Conservation (phyloP, 2,888 invertebrate species). For the Hypena proboscidalis region DNA sequence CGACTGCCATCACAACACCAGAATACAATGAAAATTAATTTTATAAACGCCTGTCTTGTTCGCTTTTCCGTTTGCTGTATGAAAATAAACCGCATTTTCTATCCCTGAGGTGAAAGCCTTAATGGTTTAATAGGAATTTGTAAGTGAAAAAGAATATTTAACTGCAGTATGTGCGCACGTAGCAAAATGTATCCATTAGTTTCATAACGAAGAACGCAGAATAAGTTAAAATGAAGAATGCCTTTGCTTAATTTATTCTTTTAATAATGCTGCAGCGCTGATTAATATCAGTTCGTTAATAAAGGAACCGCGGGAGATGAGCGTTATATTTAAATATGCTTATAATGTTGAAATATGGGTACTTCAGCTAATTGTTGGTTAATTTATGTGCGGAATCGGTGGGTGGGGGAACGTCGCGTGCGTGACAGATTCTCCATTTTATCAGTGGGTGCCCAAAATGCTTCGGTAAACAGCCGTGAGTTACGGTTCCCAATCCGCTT, state of each 20-base stretch:
- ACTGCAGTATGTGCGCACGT: constrained; percentile 23
- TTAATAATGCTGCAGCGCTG: background rate
- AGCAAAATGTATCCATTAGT: constrained; percentile 25
- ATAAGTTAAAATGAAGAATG: background rate
- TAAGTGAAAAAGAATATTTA: constrained; percentile 41
- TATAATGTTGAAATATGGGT: constrained; percentile 22
- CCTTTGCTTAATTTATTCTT: background rate
- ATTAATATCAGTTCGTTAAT: background rate
- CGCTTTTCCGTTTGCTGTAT: constrained; percentile 59
- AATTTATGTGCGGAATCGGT: constrained; percentile 31
- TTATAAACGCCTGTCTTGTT: constrained; percentile 59
- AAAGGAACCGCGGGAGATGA: constrained; percentile 3
- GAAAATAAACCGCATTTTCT: constrained; percentile 63
- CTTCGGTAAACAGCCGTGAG: constrained; percentile 56
- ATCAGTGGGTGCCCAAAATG: constrained; percentile 41
- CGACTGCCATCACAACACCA: constrained; percentile 48
- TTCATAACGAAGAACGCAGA: background rate
- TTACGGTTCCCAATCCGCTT: constrained; percentile 61
- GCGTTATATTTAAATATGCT: constrained; percentile 3
- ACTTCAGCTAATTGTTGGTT: constrained; percentile 21
- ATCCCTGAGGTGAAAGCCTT: constrained; percentile 47
- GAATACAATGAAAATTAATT: constrained; percentile 67
- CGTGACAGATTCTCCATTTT: constrained; percentile 42
- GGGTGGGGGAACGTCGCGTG: constrained; percentile 19
- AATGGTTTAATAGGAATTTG: constrained; percentile 48